These are phyloP conservation scores for Reticulitermes speratus DNA, from an alignment of 1,140 invertebrate genomes.

Conservation along the genomic window DNA sequence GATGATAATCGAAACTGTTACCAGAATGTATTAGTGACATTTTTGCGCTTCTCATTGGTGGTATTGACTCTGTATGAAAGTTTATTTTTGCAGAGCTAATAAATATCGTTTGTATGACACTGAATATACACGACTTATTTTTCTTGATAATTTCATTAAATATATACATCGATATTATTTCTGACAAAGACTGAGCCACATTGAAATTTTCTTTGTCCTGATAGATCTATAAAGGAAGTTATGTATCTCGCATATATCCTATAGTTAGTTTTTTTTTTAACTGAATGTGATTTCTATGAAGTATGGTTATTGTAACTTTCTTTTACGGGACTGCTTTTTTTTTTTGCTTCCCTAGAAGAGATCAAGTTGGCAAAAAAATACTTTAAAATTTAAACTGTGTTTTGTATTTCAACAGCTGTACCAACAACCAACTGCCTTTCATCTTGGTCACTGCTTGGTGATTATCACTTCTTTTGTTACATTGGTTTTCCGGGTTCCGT, in stretches of 20 bases:
- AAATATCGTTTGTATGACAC: no score
- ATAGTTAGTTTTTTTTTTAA: not conserved
- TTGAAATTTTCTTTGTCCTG: no score
- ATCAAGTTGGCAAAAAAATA: not conserved
- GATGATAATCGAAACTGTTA: no score
- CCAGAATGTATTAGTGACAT: no score
- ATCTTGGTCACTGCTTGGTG: not conserved
- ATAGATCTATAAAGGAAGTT: not conserved
- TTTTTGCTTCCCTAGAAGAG: not conserved
- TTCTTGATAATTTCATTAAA: no score
- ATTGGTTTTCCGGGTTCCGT: not conserved
- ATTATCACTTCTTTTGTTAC: not conserved
- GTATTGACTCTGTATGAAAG: no score
- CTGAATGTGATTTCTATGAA: not conserved
- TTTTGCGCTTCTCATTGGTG: no score
- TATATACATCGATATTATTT: no score
- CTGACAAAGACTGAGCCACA: no score
- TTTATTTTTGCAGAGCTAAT: no score
- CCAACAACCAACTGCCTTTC: not conserved
- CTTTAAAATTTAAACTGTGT: not conserved
- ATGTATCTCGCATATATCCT: not conserved
- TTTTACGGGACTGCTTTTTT: not conserved
- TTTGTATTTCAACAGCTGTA: not conserved
- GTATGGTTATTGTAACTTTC: not conserved
- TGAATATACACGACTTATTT: no score